Base-by-base conservation (phyloP, 1,140 invertebrate species). In the Drosophila tsacasi region DNA sequence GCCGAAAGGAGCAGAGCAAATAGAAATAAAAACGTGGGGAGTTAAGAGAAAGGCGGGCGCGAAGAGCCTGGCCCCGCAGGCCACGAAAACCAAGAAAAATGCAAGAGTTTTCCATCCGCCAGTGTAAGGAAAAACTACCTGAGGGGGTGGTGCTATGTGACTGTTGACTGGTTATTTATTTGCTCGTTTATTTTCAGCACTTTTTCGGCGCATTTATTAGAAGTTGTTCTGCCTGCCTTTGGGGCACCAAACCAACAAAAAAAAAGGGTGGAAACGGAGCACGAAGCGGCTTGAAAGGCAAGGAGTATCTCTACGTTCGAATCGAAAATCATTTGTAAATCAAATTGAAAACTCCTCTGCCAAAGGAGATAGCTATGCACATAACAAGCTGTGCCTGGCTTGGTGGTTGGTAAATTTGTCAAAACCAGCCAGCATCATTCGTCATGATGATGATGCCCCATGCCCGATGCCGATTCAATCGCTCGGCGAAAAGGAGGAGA, bases 261-360 rank as follows among this genome's bases (percentile, higher is more conserved):
- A 21, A 47, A 49, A 58, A 39, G 71, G 68, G 46, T 73, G 68
- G 46, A 37, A 71, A 44, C 52, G 17, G 6, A 32, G 23, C 9
- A 19, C n/a, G 13, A 25, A 32, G 23, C 42, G 13, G 7, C 21
- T 62, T 35, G 25, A 27, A 54, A 46, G 55, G 75, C 76, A 67
- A 49, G 32, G 77, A 75, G 61, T 58, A 52, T 63, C 63, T 25
- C 39, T 47, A 27, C 32, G 30, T 12, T 58, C 49, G 64, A 76
- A 81, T 81, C 64, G 79, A 81, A 81, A 81, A 81, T 81, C 78
- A 81, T 81, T 81, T 81, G 78, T 81, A 81, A 81, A 81, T 81
- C 79, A 81, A 81, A 81, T 81, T 76, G 79, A 81, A 79, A 80
- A 79, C 55, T 37, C 6, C 76, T 67, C 75, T 67, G 62, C 50